Percentiles rank a stretch among this genome's conserved stretches.
phyloP scores from a whole-genome alignment of 2,888 invertebrate genomes.

The Nesidiocoris tenuis region DNA sequence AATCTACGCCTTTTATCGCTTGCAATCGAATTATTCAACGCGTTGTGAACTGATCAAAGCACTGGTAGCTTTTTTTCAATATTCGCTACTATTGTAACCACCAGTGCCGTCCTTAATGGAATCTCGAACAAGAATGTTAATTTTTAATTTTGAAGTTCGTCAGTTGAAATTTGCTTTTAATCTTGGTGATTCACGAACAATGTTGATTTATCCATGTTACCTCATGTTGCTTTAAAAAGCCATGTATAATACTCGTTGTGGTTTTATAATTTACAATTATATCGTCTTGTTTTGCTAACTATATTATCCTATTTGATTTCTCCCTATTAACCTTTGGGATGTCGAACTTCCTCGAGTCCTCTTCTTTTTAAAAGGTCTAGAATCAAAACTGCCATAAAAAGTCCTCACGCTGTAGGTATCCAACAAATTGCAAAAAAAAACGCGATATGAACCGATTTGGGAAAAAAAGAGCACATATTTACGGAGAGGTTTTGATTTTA shows the following conservation, averaged over 20 bases:
- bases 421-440: no score
- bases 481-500: no score
- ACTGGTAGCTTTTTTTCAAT: neutral
- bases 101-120: neutral
- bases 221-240: neutral
- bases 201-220: neutral
- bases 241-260: neutral
- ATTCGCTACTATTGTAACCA: neutral
- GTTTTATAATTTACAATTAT: neutral
- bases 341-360: no score
- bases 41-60: slow-evolving; percentile 4
- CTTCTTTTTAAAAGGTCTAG: no score
- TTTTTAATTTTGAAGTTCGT: neutral
- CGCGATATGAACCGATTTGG: no score
- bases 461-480: no score
- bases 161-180: neutral
- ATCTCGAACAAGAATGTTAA: neutral
- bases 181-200: neutral
- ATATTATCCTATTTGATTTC: no score
- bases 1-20: neutral
- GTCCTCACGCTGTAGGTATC: no score
- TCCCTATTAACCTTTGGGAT: no score
- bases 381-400: no score
- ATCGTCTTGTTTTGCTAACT: neutral
- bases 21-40: neutral